Evolutionary conservation across 2,888 invertebrate genomes (phyloP).

Genomic region (Tiliacea aurago): DNA sequence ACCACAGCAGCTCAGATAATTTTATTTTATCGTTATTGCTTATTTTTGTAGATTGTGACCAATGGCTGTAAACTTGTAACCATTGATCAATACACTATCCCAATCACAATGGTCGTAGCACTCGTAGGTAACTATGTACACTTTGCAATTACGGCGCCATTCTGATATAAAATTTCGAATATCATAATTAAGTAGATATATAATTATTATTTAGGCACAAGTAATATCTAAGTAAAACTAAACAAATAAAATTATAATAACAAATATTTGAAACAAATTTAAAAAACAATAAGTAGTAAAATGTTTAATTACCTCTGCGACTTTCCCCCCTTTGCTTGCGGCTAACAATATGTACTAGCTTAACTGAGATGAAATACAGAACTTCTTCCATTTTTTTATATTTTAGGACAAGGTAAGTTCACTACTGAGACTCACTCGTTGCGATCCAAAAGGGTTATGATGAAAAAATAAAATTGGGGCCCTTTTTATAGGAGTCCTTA

Average conservation of each 20-base stretch:
- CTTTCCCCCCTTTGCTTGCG: conserved; percentile 10
- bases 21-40: background rate
- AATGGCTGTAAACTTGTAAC: background rate
- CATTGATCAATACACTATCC: background rate
- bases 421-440: background rate
- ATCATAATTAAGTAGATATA: background rate
- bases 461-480: background rate
- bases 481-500: background rate
- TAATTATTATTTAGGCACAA: too few relatives aligned
- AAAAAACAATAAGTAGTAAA: background rate
- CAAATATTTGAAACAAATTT: too few relatives aligned
- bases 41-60: background rate
- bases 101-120: background rate
- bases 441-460: background rate
- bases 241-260: too few relatives aligned
- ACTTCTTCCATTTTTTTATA: conserved; percentile 47
- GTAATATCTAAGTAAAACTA: background rate
- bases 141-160: background rate
- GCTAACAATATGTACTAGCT: conserved; percentile 16
- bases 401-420: background rate
- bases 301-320: conserved; percentile 24
- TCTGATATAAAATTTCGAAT: conserved; percentile 5
- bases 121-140: background rate
- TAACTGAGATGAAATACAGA: conserved; percentile 26
- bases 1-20: background rate